Base-by-base conservation (phyloP, 2,888 invertebrate species). In the Ophioninae sp. region DNA sequence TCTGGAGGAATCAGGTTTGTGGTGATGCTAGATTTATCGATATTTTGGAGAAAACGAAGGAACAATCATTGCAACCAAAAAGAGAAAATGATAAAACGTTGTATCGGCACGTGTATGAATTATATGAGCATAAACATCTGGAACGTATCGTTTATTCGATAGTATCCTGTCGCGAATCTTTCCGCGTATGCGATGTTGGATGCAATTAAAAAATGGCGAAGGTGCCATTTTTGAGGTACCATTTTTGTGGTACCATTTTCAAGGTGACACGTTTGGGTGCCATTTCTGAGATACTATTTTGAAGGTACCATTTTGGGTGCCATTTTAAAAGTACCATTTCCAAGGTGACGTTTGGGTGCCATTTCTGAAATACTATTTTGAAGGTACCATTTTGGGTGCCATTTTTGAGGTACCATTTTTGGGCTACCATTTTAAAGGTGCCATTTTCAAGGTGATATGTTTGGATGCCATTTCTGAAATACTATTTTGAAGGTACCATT, bases 1-100 rank as follows among this genome's bases (percentile, higher is more conserved):
- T 2, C 1, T 8, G 9, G 6, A 17, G 41, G 17, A 23, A 58
- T 37, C 7, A 58, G 0, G 8, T 22, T 56, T 10, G 0, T 5
- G 17, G 10, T 10, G 13, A 74, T 51, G 30, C 3, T 51, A 5
- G n/a, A 64, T n/a, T 13, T 64, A n/a, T 30, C 61, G n/a, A 22
- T 37, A 30, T 51, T 51, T 44, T n/a, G n/a, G 30, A 51, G 6
- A 59, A 64, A 51, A 6, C 44, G 37, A 51, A 63, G 63, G 8
- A 63, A 63, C 17, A 64, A 74, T 64, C 51, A 51, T 73, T 73
- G 63, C n/a, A 74, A 74, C 30, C 30, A 64, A 20, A 9, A 6
- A 22, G 9, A 59, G 22, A 22, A 22, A 7, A 59, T 9, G 9
- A 39, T 3, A 20, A 51, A 37, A 71, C 37, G 20, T 61, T 59